Base-by-base conservation (phyloP, 92 coral and sea anemone genomes). In the Montipora capitata region DNA sequence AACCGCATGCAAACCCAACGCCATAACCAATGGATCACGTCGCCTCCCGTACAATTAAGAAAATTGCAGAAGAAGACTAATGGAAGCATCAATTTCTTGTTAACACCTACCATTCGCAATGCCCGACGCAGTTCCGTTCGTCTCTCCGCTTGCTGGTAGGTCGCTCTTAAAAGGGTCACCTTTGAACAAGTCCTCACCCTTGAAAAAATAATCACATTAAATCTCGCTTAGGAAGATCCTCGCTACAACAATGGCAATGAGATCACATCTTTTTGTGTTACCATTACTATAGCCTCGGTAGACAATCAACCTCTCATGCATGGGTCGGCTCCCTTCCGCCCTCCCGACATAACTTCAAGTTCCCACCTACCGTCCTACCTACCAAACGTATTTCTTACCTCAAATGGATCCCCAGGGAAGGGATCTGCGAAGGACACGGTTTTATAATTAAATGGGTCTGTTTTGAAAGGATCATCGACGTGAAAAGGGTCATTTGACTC, bases 351-450 rank as follows among this genome's bases (percentile, higher is more conserved):
- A 27, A 27, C 35, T 27, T 27, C 35, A 27, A 27, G 35, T 27
- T 27, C 35, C 35, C 35, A 27, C 35, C 35, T 27, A 27, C 35
- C 35, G 35, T 27, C 2, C 35, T 27, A 27, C 35, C 35, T 27
- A 27, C 35, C 35, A 27, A 27, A 27, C 35, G 35, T 27, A 27
- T 27, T 27, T 40, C 80, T 92, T 89, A 96, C 99, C 99, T 97
- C 98, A 83, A 98, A 98, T 18, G 99, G 99, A 85, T 98, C 99
- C 14, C 94, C 96, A 2, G 99, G 90, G 44, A 98, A 98, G 0
- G 99, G 96, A 75, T 98, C 99, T 14, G 99, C 99, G 76, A 98
- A 98, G 7, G 99, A 98, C 40, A 98, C 99, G 57, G 96, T 96
- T 79, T 98, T 98, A 84, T 92, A 95, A 81, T 96, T 96, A 67